Conservation (phyloP, 35 echinoderm and acorn worm species). For the Stichopus chloronotus region DNA sequence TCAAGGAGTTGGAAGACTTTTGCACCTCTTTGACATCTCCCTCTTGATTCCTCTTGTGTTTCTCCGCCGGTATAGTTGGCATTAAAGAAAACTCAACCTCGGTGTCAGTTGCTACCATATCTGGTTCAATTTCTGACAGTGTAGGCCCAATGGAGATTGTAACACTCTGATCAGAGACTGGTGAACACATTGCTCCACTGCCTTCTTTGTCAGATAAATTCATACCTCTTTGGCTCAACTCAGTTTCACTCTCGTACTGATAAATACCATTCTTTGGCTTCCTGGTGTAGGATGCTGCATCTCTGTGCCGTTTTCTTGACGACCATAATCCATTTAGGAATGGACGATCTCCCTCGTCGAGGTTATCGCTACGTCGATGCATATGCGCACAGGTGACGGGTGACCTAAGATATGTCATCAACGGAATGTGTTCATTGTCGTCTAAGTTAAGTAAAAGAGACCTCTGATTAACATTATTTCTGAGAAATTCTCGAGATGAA, state of each 20-base stretch:
- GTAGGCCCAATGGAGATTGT: slow-evolving; percentile 31
- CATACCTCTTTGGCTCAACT: slow-evolving; percentile 21
- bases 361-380: neutral
- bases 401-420: slow-evolving; percentile 39
- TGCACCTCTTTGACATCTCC: neutral
- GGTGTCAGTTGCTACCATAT: slow-evolving; percentile 43
- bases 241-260: slow-evolving; percentile 54
- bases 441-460: slow-evolving; percentile 14
- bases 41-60: neutral
- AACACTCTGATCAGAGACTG: slow-evolving; percentile 13
- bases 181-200: neutral
- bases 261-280: slow-evolving; percentile 49
- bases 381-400: slow-evolving; percentile 11
- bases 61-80: slow-evolving; percentile 22
- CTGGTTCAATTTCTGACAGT: slow-evolving; percentile 44
- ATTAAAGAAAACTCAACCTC: slow-evolving; percentile 56
- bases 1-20: neutral
- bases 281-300: neutral
- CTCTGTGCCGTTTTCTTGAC: neutral
- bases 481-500: neutral
- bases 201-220: neutral
- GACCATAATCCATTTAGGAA: neutral
- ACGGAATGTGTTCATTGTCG: neutral
- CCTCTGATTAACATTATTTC: neutral
- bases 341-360: neutral